Base-by-base conservation (phyloP, 2,888 invertebrate genomes). In the Oligia strigilis region DNA sequence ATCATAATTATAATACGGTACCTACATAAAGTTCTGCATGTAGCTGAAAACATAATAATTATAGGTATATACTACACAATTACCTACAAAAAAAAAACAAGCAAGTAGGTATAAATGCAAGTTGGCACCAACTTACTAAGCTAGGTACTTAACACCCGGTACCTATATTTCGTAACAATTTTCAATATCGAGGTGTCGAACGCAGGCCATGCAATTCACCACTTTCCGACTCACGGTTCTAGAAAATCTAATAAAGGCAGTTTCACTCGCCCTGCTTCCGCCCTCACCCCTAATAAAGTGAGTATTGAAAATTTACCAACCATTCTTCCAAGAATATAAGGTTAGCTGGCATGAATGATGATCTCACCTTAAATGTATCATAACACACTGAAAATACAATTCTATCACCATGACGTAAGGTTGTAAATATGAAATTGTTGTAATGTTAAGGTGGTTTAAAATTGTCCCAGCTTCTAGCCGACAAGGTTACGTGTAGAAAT, bases 231-330 rank as follows among this genome's bases (percentile, higher is more conserved):
- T 94, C 95, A 94, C 95, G 94, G 95, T 95, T 93, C 94, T 94
- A 95, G 95, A 94, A 95, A 97, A 97, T 96, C 96, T 96, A 97
- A 97, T 97, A 97, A 96, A 94, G 94, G 92, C 96, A 93, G 94
- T 95, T 96, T 94, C 93, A 90, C 91, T 93, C 95, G 94, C 95
- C 95, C 95, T 94, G 94, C 92, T 93, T 94, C 95, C 95, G 93
- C 93, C 93, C 91, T 92, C 94, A 90, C 94, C 95, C 95, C 93
- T 97, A 96, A 97, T 97, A 97, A 97, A 97, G 97, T 95, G 96
- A 94, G 96, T 97, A 97, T 97, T 97, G 97, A 97, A 97, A 97
- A 97, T 97, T 97, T 97, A 97, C 96, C 96, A 96, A 95, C 96
- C 96, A 96, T 97, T 97, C 97, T 97, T 95, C 93, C 93, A 92